A percentile compares a stretch with the other conserved stretches of the same genome.
Evolutionary conservation across 2,113 vertebrate species (phyloP).

Genomic region (Oreamnos americanus): DNA sequence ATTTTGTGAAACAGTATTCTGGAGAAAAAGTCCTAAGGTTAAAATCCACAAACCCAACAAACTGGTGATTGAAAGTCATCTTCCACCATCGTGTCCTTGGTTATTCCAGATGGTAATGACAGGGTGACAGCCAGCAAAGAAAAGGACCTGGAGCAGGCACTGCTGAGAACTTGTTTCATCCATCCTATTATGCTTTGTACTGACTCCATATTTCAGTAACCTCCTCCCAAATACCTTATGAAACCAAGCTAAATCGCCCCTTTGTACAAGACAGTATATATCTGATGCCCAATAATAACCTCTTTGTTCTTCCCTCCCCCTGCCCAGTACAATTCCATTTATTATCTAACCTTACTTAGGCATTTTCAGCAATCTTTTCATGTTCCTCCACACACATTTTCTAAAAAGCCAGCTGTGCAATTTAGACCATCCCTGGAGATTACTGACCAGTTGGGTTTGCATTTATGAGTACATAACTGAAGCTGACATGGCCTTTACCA

Average conservation of each 20-base stretch:
- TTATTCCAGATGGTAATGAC: neutral
- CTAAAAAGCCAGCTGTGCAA: conserved; percentile 50
- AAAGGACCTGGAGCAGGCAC: neutral
- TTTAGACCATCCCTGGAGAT: conserved; percentile 43
- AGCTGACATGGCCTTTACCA: conserved; percentile 58
- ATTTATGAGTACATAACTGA: conserved; percentile 59
- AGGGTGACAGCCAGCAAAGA: neutral
- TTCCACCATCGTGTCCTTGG: neutral
- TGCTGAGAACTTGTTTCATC: neutral
- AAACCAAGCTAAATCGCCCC: conserved; percentile 5
- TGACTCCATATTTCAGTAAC: conserved; percentile 33
- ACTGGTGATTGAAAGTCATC: neutral
- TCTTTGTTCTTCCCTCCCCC: conserved; percentile 41
- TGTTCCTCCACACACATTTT: neutral
- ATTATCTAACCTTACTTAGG: conserved; percentile 48
- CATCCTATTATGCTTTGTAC: neutral
- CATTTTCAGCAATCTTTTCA: conserved; percentile 40
- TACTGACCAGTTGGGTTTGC: conserved; percentile 57
- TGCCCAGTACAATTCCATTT: neutral
- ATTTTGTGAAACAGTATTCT: neutral
- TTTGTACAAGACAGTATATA: neutral
- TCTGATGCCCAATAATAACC: conserved; percentile 60
- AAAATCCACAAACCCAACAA: neutral
- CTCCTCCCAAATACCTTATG: conserved; percentile 9
- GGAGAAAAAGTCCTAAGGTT: neutral